phyloP scores from a whole-genome alignment of 2,113 vertebrate genomes.

The Martes martes region DNA sequence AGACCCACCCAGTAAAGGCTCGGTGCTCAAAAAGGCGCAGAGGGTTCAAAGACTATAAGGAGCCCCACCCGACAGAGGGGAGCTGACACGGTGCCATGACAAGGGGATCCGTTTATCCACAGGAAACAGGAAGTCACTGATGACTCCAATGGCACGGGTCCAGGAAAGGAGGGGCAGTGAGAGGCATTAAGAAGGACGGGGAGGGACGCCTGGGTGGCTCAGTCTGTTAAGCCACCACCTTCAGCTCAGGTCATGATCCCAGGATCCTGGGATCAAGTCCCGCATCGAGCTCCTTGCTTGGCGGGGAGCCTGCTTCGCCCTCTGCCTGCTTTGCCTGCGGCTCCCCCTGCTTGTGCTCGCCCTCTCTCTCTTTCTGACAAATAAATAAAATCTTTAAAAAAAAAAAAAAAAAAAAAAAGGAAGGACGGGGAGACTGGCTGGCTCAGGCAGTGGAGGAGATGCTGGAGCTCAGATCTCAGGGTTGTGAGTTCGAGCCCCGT shows the following conservation, averaged over 20 bases:
- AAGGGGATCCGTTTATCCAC: neutral
- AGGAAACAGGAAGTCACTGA: slow-evolving; percentile 18
- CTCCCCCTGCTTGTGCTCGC: too few relatives aligned
- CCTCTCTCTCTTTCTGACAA: too few relatives aligned
- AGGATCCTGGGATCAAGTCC: neutral
- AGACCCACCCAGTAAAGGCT: neutral
- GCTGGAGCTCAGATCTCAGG: too few relatives aligned
- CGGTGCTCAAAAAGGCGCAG: neutral
- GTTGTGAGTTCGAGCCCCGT: too few relatives aligned
- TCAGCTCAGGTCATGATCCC: neutral
- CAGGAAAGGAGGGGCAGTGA: neutral
- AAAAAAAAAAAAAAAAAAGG: too few relatives aligned
- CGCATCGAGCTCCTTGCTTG: too few relatives aligned
- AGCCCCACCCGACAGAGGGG: neutral
- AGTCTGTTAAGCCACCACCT: neutral
- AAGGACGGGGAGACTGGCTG: too few relatives aligned
- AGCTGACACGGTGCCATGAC: neutral
- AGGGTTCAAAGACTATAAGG: neutral
- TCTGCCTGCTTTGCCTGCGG: too few relatives aligned
- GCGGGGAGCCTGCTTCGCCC: too few relatives aligned
- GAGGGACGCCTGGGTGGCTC: neutral
- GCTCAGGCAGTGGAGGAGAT: too few relatives aligned
- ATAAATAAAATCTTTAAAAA: too few relatives aligned
- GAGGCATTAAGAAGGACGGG: neutral
- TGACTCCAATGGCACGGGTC: neutral